These are phyloP conservation scores for Rhinolophus sinicus DNA, from an alignment of 2,113 vertebrate genomes.

Conservation along the genomic window DNA sequence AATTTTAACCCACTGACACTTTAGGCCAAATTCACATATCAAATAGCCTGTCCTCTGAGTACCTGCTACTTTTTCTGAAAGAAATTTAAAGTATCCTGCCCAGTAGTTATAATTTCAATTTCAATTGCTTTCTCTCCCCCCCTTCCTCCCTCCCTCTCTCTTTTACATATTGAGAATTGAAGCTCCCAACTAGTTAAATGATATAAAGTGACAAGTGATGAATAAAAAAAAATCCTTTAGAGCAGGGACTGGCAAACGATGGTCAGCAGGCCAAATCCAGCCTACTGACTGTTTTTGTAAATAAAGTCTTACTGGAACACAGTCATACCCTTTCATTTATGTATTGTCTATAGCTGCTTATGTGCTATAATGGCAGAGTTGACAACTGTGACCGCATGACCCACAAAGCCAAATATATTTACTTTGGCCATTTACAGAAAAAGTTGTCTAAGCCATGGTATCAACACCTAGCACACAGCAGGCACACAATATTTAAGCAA, in stretches of 20 bases:
- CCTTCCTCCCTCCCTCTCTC: not conserved
- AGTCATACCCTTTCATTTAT: not conserved
- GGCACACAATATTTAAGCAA: not conserved
- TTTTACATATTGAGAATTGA: not conserved
- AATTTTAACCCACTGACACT: conserved; percentile 19
- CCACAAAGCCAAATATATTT: not conserved
- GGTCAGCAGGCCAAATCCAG: not conserved
- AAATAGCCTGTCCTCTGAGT: not conserved
- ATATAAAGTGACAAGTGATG: conserved; percentile 4
- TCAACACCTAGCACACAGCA: not conserved
- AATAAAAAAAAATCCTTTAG: not conserved
- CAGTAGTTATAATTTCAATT: not conserved
- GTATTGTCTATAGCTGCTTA: not conserved
- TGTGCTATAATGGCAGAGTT: not conserved
- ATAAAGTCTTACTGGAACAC: not conserved
- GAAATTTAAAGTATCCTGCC: conserved; percentile 1
- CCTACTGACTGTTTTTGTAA: not conserved
- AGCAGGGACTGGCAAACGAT: not conserved
- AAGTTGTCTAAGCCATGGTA: not conserved
- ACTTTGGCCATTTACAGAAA: not conserved
- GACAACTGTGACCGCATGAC: not conserved
- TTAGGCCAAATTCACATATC: not conserved
- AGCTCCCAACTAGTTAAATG: not conserved
- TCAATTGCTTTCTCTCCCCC: not conserved
- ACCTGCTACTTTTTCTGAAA: conserved; percentile 11